Evolutionary conservation across 2,113 vertebrate genomes (phyloP), one percentile per base, ranked within the genome.

Genomic region (Dendrocopos noguchii): DNA sequence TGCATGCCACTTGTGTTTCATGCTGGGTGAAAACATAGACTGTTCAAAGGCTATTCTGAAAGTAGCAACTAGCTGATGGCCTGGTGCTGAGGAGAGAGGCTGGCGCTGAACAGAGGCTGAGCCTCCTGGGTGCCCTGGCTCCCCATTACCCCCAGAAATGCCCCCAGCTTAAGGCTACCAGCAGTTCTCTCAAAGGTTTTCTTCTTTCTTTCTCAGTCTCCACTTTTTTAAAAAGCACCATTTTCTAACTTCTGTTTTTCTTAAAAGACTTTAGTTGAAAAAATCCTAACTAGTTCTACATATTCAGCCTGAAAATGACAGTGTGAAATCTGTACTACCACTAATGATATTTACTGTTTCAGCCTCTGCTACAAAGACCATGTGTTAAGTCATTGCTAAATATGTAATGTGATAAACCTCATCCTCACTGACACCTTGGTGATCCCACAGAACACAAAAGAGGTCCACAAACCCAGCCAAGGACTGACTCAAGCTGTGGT

Each of bases 101-200:
- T 28, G 27, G 24, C 19, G 61, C 39, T 42, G 65, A 36, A 18
- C 28, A 10, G 13, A 55, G 34, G 6, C 52, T 53, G 59, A 80
- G 46, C 24, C 67, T 19, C 18, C 57, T 65, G 47, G 6, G 11
- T 3, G 12, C 10, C 31, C 36, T n/a, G 16, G 44, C 46, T 1
- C 12, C 29, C 24, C 15, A 7, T 2, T 4, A 12, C 2, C 2
- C 15, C 1, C 0, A 1, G 10, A 10, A 84, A 5, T 10, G 19
- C 24, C 33, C 80, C 9, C 28, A 66, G 7, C 2, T 34, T 70
- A 67, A 56, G 31, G 25, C 14, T 55, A 82, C 14, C 18, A 55
- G 19, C 17, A 52, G 13, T 24, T 80, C 9, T 29, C 20, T 52
- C 19, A 24, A 55, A 6, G 20, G 31, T 53, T 79, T 84, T 65